Base-by-base conservation (phyloP, 2,797 vertebrate genomes). In the Tolypeutes matacus region DNA sequence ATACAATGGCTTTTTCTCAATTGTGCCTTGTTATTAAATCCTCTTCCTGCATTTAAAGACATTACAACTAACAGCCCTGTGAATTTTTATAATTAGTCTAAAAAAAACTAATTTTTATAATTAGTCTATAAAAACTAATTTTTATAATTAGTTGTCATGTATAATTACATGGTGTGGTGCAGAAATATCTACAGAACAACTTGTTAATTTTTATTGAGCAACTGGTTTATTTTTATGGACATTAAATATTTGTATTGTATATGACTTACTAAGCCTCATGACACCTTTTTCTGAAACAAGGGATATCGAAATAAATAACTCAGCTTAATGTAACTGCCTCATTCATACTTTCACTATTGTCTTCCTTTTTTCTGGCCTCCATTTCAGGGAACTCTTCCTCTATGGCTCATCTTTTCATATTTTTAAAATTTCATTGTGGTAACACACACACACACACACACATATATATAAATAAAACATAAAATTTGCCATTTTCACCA, bases 261-360 rank as follows among this genome's bases (percentile, higher is more conserved):
- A n/a, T 95, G 69, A 84, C 73, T 67, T 77, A 53, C n/a, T 65
- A 95, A 92, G 72, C 83, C 31, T 8, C 12, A 20, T 75, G 34
- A 78, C 42, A 65, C 62, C 67, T 73, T 70, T 60, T 64, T 80
- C 7, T 46, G 67, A 90, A 89, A 80, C 14, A 36, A 91, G 34
- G 7, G 34, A 78, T 87, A 77, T 83, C 0, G 9, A 95, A 95
- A 87, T 86, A 76, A 93, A 81, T 46, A 31, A 36, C 49, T 92
- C 34, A 23, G n/a, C 49, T 90, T 56, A 56, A 56, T 5, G 12
- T 34, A 14, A 10, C 58, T 49, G 81, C 39, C 1, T 1, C 10
- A 53, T 72, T 64, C 36, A 84, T 4, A 75, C 14, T 90, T 82
- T 18, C 72, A 34, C 3, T 27, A 29, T 31, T 49, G 10, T 56